Conservation (phyloP, 2,113 vertebrate species). For the Zootoca vivipara region DNA sequence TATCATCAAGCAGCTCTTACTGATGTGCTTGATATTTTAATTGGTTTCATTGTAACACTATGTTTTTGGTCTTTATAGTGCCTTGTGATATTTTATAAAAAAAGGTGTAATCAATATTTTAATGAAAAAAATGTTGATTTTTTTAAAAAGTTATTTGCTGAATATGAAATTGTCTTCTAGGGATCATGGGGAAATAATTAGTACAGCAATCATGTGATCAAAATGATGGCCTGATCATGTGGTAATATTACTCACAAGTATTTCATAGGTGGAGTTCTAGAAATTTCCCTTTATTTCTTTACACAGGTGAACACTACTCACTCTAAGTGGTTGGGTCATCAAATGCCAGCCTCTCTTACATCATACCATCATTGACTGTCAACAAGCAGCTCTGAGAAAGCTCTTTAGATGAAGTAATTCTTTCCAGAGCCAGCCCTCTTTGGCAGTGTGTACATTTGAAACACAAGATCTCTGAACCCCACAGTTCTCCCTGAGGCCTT, state of each 20-base stretch:
- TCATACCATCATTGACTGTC: neutral
- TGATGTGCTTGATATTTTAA: too few relatives aligned
- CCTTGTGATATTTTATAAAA: too few relatives aligned
- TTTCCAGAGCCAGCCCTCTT: neutral
- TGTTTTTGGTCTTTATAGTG: too few relatives aligned
- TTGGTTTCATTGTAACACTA: too few relatives aligned
- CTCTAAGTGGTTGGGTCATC: neutral
- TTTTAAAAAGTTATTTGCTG: neutral
- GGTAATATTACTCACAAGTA: neutral
- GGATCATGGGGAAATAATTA: neutral
- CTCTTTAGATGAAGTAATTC: neutral
- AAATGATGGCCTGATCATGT: neutral
- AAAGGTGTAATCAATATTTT: too few relatives aligned
- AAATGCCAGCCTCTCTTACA: neutral
- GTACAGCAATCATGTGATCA: neutral
- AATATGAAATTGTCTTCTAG: neutral
- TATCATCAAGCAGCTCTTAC: too few relatives aligned
- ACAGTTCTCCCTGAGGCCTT: neutral
- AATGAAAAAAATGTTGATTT: too few relatives aligned
- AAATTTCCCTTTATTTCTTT: neutral
- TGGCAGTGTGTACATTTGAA: neutral
- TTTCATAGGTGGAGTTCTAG: neutral
- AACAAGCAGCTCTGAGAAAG: neutral
- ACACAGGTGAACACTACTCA: neutral
- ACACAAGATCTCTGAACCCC: neutral